A percentile compares a stretch with the other conserved stretches of the same genome.
phyloP scores from a whole-genome alignment of 1,140 invertebrate species.

The Papilio aristodemus region DNA sequence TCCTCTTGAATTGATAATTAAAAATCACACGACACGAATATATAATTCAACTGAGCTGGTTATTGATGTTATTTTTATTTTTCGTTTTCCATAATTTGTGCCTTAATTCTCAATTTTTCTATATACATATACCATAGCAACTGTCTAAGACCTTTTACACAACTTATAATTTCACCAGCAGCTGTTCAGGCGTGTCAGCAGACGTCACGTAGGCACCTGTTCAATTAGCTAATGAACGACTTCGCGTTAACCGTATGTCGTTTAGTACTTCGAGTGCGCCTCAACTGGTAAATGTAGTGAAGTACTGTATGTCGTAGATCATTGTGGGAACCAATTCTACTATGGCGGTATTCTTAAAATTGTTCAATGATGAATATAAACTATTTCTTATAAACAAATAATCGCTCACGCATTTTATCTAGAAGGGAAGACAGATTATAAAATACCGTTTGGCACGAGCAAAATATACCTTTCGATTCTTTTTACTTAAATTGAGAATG shows the following conservation, averaged over 20 bases:
- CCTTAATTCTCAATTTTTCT: too few relatives aligned
- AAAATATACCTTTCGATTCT: too few relatives aligned
- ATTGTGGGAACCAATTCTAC: constrained; percentile 10
- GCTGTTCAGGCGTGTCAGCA: not conserved
- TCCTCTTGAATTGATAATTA: too few relatives aligned
- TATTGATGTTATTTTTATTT: too few relatives aligned
- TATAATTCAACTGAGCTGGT: too few relatives aligned
- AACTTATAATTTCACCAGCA: not conserved
- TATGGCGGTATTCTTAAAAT: not conserved
- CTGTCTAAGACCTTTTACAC: not conserved
- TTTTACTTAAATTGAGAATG: too few relatives aligned
- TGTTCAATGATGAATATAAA: not conserved
- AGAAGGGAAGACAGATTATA: too few relatives aligned
- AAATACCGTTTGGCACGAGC: too few relatives aligned
- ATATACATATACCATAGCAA: not conserved
- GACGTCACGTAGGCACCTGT: not conserved
- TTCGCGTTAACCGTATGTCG: constrained; percentile 18
- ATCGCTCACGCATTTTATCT: too few relatives aligned
- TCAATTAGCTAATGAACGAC: constrained; percentile 18
- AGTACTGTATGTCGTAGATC: not conserved
- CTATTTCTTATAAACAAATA: not conserved
- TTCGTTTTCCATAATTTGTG: too few relatives aligned
- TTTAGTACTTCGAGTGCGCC: not conserved
- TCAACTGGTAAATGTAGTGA: not conserved
- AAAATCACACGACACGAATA: too few relatives aligned